A percentile compares a stretch with the other conserved stretches of the same genome.
These are phyloP conservation scores for Neoaliturus tenellus DNA, from an alignment of 2,888 invertebrate species.

Conservation along the genomic window DNA sequence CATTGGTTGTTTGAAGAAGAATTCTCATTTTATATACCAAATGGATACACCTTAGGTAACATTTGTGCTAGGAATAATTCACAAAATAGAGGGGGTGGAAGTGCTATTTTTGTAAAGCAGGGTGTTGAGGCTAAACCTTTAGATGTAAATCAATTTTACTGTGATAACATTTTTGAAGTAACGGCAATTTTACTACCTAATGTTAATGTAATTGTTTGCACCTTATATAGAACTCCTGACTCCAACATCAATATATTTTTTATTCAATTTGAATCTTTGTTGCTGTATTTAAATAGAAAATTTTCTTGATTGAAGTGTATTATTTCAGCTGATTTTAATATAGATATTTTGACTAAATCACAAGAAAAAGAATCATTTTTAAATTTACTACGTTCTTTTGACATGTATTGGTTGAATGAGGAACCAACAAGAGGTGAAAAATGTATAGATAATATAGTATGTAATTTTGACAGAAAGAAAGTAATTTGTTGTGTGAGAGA, in stretches of 20 bases:
- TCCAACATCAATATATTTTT: not conserved
- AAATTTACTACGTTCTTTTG: not conserved
- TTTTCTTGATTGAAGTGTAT: not conserved
- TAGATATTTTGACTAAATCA: not conserved
- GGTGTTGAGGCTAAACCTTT: not conserved
- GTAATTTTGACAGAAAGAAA: not conserved
- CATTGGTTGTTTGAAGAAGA: constrained; percentile 16
- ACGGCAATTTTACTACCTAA: not conserved
- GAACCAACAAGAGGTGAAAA: not conserved
- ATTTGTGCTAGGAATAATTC: not conserved
- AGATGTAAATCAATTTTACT: not conserved
- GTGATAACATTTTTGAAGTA: not conserved
- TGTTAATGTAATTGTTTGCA: not conserved
- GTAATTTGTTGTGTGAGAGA: not conserved
- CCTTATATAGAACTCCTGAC: not conserved
- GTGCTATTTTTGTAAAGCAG: constrained; percentile 6
- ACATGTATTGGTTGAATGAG: too few species aligned
- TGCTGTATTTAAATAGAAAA: not conserved
- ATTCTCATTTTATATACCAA: not conserved
- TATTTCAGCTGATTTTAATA: not conserved
- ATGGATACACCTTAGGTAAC: not conserved
- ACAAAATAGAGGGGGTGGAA: not conserved
- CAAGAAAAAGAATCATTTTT: not conserved
- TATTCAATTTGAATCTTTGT: not conserved
- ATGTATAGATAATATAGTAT: not conserved